Base-by-base conservation (phyloP, 2,797 vertebrate species). In the Steatocranus sp. region DNA sequence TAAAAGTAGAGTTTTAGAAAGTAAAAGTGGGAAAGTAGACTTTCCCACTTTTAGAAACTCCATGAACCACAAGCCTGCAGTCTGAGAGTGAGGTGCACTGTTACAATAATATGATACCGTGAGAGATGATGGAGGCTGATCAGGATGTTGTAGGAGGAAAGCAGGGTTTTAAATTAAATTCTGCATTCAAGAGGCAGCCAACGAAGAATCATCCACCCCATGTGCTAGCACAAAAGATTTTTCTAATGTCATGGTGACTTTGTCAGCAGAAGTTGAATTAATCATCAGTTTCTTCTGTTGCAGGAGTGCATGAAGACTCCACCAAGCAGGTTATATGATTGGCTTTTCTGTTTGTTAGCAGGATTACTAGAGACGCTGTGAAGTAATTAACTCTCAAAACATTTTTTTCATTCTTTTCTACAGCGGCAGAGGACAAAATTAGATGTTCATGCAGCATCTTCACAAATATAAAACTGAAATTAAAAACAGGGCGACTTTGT, bases 191-290 rank as follows among this genome's bases (percentile, higher is more conserved):
- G 36, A 43, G 5, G 36, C 36, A 68, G 36, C 5, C 36, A 10
- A 43, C 0, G 1, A 68, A 25, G 20, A 0, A 25, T 68, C 20
- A 41, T 25, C 12, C 0, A 0, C 5, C 5, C 5, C 0, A 12
- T 15, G 12, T 6, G 36, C 61, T 15, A 66, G n/a, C 36, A 41
- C 61, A 66, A 66, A 66, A 1, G 12, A 23, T 9, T 23, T 23
- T 41, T 66, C n/a, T 41, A 41, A 66, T 20, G 63, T 17, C 36
- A 43, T 17, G 36, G 12, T 17, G 63, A 68, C 63, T 25, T 23
- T 41, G 20, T 41, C 36, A 15, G n/a, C 34, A 66, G 34, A 66
- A 38, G 58, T 14, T 36, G n/a, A 63, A 14, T 36, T 20, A 63
- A 63, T 38, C 58, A 11, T 12, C 58, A 20, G 58, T 63, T 63